phyloP scores from a whole-genome alignment of 2,113 vertebrate species.

The Brachypodius melanocephalos region DNA sequence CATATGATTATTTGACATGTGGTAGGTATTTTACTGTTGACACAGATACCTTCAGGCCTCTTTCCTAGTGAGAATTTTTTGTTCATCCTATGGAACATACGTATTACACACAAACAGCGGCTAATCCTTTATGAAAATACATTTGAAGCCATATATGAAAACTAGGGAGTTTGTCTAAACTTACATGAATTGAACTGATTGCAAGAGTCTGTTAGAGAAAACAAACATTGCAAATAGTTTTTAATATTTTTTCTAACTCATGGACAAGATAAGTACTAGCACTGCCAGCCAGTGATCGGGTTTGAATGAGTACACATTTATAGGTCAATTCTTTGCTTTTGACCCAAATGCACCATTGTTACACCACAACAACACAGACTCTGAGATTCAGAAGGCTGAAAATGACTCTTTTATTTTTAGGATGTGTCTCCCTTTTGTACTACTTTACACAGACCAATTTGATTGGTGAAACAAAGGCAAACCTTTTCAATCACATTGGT shows the following conservation, averaged over 20 bases:
- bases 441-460: too few species aligned
- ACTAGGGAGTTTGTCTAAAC: not conserved
- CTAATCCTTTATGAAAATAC: not conserved
- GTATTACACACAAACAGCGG: not conserved
- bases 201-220: not conserved
- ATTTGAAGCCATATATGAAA: not conserved
- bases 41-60: not conserved
- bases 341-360: not conserved
- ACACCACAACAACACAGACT: too few species aligned
- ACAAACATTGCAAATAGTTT: not conserved
- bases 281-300: not conserved
- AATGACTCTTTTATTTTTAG: too few species aligned
- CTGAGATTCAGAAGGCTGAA: too few species aligned
- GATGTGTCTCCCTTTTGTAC: too few species aligned
- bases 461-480: too few species aligned
- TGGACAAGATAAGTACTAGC: not conserved
- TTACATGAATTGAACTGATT: not conserved
- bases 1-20: not conserved
- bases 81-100: not conserved
- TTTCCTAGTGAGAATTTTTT: not conserved
- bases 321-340: not conserved
- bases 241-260: not conserved
- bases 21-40: not conserved
- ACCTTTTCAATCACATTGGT: too few species aligned
- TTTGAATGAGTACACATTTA: not conserved